These are phyloP conservation scores for Glaucopsyche alexis DNA, from an alignment of 2,888 invertebrate genomes.

Conservation along the genomic window DNA sequence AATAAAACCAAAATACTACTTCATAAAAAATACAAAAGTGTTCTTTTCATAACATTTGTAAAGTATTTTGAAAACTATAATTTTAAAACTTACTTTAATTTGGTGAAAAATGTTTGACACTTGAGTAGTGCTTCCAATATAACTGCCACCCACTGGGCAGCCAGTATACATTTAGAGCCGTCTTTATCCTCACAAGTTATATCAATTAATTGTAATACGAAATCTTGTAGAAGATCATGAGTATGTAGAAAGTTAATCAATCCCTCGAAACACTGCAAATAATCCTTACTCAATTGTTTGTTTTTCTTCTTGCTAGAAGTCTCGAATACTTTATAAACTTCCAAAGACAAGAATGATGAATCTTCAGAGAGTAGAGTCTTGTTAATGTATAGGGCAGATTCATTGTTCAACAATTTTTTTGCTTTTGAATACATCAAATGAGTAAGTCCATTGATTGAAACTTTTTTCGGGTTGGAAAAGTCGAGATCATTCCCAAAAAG, in stretches of 20 bases:
- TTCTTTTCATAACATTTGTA: too few relatives aligned
- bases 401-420: conserved; percentile 53
- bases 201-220: conserved; percentile 68
- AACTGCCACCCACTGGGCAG: conserved; percentile 78
- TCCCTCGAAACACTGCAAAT: conserved; percentile 76
- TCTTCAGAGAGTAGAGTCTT: conserved; percentile 58
- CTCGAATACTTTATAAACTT: conserved; percentile 54
- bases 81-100: conserved; percentile 51
- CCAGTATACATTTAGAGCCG: conserved; percentile 55
- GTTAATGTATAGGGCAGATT: conserved; percentile 48
- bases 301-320: conserved; percentile 44
- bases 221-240: conserved; percentile 68
- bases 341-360: conserved; percentile 61
- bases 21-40: too few relatives aligned
- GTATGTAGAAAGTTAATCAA: conserved; percentile 75
- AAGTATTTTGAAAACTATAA: not conserved
- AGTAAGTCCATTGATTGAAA: conserved; percentile 54
- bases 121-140: conserved; percentile 67
- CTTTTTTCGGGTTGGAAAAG: conserved; percentile 56
- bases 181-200: conserved; percentile 54
- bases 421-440: conserved; percentile 51
- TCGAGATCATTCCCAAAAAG: conserved; percentile 56
- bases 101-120: conserved; percentile 55
- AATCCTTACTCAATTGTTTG: conserved; percentile 49
- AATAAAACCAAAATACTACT: too few relatives aligned